Evolutionary conservation across 2,888 invertebrate species (phyloP), one percentile per base, ranked within the genome.

Genomic region (Lucinisca nassula): DNA sequence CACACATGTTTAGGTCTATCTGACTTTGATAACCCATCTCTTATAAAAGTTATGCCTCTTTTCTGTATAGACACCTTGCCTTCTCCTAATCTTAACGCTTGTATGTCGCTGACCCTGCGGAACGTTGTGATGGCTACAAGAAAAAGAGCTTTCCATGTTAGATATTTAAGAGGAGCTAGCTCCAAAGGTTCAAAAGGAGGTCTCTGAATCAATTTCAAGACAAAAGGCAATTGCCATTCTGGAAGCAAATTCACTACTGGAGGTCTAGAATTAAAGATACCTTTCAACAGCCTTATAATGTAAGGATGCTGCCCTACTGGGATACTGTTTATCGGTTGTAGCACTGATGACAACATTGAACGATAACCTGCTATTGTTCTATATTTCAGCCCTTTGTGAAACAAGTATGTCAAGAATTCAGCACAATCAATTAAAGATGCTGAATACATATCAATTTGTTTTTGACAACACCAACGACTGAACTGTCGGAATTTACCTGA

Each of bases 251-350:
- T 81, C 17, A 51, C 58, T 8, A 74, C 24, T 27, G n/a, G 84
- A 32, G 87, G 84, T 27, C 84, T n/a, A 76, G 82, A 80, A 75
- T 87, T 87, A 40, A 87, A 87, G 12, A 87, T 76, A 17, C 40
- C 84, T 58, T 55, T 83, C 0, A 84, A 27, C 32, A 85, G 61
- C 6, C 80, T 35, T 3, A 85, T 79, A 24, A 84, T 51, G n/a
- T n/a, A n/a, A n/a, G n/a, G n/a, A n/a, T n/a, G 85, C 32, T 81
- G 82, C n/a, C 84, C 84, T 10, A 80, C 40, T 14, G 76, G 55
- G 32, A 70, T 74, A 30, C 67, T 82, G 0, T 82, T 58, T n/a
- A 85, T 74, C 14, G 78, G 79, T n/a, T 72, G 21, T 40, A 85
- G 37, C 24, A 85, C 82, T 8, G 79, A 81, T 49, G 82, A 77